Percentiles rank a stretch among this genome's conserved stretches.
These are phyloP conservation scores for Acanthoscelides obtectus DNA, from an alignment of 2,888 invertebrate genomes.

Conservation along the genomic window DNA sequence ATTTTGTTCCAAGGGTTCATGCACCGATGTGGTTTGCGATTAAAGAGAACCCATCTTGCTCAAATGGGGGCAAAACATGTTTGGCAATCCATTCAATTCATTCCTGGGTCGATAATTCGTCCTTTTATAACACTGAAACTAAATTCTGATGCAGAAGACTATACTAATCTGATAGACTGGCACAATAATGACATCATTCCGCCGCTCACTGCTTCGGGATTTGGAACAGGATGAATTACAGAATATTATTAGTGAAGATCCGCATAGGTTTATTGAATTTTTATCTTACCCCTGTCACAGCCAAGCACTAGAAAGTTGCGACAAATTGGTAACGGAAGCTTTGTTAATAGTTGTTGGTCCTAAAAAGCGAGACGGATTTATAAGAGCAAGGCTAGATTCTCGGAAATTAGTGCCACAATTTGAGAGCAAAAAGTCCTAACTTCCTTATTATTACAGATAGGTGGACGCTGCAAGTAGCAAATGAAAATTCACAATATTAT, in stretches of 20 bases:
- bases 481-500: no score
- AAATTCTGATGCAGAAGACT: slow-evolving; percentile 9
- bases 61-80: background rate
- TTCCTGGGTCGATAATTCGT: background rate
- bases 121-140: slow-evolving; percentile 4
- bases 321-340: slow-evolving; percentile 6
- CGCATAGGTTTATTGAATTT: background rate
- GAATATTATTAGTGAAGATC: background rate
- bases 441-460: no score
- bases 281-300: slow-evolving; percentile 1
- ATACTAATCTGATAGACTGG: slow-evolving; percentile 9
- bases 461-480: no score
- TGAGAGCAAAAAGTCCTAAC: background rate
- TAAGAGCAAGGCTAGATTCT: background rate
- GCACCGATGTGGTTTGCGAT: background rate
- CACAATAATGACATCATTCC: slow-evolving; percentile 5
- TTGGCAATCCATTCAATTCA: background rate
- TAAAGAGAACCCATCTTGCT: background rate
- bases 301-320: slow-evolving; percentile 3
- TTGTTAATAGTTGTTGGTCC: slow-evolving; percentile 1
- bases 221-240: slow-evolving; percentile 1
- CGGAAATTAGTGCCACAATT: background rate
- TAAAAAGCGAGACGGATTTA: slow-evolving; percentile 1
- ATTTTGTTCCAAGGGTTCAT: background rate
- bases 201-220: background rate